Evolutionary conservation across 1,140 invertebrate species (phyloP).

Genomic region (Harlomillsia oculata): DNA sequence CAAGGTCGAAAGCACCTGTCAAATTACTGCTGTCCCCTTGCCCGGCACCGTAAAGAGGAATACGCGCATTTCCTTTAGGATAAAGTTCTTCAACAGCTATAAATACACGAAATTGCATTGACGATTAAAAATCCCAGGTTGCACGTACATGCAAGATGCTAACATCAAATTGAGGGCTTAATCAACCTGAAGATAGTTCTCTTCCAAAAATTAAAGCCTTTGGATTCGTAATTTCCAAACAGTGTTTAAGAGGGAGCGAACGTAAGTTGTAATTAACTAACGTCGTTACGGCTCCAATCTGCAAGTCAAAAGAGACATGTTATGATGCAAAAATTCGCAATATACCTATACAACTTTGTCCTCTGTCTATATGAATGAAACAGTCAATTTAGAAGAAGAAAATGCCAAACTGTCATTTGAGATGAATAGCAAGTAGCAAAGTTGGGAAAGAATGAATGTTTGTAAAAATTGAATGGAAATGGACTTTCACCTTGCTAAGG

Average conservation of each 20-base stretch:
- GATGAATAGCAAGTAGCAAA: no score
- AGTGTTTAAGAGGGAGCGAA: constrained; percentile 66
- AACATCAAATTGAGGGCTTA: not conserved
- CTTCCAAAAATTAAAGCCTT: constrained; percentile 72
- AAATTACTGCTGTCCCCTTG: not conserved
- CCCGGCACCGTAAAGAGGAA: not conserved
- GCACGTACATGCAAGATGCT: not conserved
- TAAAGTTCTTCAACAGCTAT: constrained; percentile 75
- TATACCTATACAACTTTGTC: no score
- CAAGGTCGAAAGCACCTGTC: not conserved
- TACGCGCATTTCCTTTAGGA: constrained; percentile 50
- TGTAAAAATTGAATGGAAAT: no score
- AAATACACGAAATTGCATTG: not conserved
- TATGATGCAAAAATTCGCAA: no score
- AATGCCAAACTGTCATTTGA: no score
- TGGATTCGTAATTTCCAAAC: constrained; percentile 65
- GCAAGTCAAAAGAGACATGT: no score
- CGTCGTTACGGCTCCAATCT: constrained; percentile 62
- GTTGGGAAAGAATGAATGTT: no score
- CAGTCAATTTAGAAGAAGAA: no score
- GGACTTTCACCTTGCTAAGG: constrained; percentile 39
- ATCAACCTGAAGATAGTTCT: constrained; percentile 53
- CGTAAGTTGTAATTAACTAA: constrained; percentile 80
- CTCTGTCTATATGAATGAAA: no score
- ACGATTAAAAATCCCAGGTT: not conserved